Evolutionary conservation across 1,140 invertebrate genomes (phyloP).

Genomic region (Teleogryllus occipitalis): DNA sequence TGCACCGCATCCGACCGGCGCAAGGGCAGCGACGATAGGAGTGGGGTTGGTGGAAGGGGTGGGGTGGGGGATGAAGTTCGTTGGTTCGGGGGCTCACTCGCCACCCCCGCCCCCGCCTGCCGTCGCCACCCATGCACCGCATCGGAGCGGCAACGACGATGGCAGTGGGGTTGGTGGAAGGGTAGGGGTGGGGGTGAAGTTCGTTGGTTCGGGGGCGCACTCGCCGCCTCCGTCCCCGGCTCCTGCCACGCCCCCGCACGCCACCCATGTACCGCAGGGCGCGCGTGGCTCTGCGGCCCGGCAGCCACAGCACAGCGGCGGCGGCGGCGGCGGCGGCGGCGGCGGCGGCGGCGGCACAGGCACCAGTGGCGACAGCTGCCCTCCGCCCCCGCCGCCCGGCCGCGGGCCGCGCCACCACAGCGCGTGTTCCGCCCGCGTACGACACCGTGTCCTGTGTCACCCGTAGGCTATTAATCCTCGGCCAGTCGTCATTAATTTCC

Average conservation of each 20-base stretch:
- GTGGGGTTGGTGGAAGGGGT: too few relatives aligned
- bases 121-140: too few relatives aligned
- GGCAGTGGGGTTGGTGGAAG: too few relatives aligned
- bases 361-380: neutral
- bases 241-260: too few relatives aligned
- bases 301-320: neutral
- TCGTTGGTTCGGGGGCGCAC: neutral
- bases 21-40: too few relatives aligned
- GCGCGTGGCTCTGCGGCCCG: neutral
- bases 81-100: neutral
- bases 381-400: neutral
- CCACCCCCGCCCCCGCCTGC: too few relatives aligned
- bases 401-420: neutral
- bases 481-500: neutral
- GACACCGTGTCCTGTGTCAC: neutral
- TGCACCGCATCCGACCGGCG: too few relatives aligned
- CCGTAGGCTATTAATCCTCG: neutral
- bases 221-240: too few relatives aligned
- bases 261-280: slow-evolving; percentile 1
- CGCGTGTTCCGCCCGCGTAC: neutral
- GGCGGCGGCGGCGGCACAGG: neutral
- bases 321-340: too few relatives aligned
- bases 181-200: neutral
- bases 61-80: too few relatives aligned
- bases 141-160: neutral